Evolutionary conservation across 2,797 vertebrate species (phyloP).

Genomic region (Epinephelus malabaricus): DNA sequence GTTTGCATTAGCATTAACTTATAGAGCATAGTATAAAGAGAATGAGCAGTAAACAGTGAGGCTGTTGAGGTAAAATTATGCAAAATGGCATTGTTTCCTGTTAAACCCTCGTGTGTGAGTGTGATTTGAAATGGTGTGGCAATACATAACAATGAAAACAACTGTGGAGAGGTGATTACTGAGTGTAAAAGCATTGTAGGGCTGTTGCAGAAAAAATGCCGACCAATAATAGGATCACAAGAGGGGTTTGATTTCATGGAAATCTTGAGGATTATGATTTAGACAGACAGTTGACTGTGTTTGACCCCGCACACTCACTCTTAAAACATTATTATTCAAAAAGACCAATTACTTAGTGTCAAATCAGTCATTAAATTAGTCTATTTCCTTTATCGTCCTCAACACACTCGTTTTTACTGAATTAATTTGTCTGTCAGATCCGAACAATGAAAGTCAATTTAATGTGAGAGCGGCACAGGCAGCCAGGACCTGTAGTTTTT

Average conservation of each 20-base stretch:
- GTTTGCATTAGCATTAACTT: too few species aligned
- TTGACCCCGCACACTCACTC: background rate
- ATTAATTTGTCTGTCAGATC: conserved; percentile 18
- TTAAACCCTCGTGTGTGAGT: too few species aligned
- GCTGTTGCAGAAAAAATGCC: background rate
- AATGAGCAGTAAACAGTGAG: too few species aligned
- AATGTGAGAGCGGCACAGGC: background rate
- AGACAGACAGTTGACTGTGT: background rate
- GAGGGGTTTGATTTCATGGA: background rate
- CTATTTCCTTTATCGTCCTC: conserved; percentile 17
- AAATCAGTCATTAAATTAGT: conserved; percentile 32
- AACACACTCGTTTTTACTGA: conserved; percentile 18
- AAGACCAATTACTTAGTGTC: conserved; percentile 23
- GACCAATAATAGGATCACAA: background rate
- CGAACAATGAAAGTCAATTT: conserved; percentile 33
- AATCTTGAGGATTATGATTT: background rate
- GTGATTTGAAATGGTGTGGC: too few species aligned
- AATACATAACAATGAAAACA: too few species aligned
- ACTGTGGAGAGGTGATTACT: background rate
- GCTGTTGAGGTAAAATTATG: too few species aligned
- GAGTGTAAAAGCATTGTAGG: background rate
- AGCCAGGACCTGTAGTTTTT: conserved; percentile 23
- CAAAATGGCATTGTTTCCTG: too few species aligned
- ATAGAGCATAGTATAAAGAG: too few species aligned
- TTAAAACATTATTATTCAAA: conserved; percentile 9